phyloP scores from a whole-genome alignment of 2,888 invertebrate genomes.

The Aquatica leii region DNA sequence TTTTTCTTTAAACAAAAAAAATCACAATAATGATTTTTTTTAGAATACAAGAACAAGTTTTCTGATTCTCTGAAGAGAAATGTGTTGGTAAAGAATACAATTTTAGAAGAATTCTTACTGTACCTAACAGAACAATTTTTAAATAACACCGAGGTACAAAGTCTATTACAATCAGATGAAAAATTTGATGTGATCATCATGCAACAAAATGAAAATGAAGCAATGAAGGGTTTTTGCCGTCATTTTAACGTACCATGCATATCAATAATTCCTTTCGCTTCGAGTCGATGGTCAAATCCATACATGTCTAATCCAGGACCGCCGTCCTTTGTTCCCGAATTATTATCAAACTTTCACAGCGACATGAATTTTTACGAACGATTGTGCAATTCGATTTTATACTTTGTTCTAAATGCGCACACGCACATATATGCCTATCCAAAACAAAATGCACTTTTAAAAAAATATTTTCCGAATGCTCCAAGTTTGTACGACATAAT shows the following conservation, averaged over 20 bases:
- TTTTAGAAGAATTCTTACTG: too few species aligned
- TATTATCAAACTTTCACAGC: constrained; percentile 35
- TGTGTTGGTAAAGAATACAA: too few species aligned
- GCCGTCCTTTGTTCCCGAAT: constrained; percentile 62
- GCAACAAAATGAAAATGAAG: constrained; percentile 61
- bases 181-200: constrained; percentile 46
- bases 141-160: background rate
- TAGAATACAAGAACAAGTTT: too few species aligned
- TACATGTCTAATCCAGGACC: constrained; percentile 60
- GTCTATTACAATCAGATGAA: too few species aligned
- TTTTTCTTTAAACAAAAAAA: too few species aligned
- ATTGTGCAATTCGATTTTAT: constrained; percentile 19
- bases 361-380: constrained; percentile 30
- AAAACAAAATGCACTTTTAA: constrained; percentile 31
- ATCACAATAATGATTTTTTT: too few species aligned
- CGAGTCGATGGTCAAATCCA: constrained; percentile 58
- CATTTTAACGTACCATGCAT: constrained; percentile 49
- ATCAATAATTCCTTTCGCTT: constrained; percentile 52
- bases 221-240: constrained; percentile 54
- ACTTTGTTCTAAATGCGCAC: background rate
- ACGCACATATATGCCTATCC: constrained; percentile 4
- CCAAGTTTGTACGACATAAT: constrained; percentile 35
- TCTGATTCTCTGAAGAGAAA: too few species aligned
- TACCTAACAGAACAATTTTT: constrained; percentile 26
- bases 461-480: constrained; percentile 36